Percentiles rank a stretch among this genome's conserved stretches.
Evolutionary conservation across 2,888 invertebrate genomes (phyloP).

Genomic region (Rhagium mordax): DNA sequence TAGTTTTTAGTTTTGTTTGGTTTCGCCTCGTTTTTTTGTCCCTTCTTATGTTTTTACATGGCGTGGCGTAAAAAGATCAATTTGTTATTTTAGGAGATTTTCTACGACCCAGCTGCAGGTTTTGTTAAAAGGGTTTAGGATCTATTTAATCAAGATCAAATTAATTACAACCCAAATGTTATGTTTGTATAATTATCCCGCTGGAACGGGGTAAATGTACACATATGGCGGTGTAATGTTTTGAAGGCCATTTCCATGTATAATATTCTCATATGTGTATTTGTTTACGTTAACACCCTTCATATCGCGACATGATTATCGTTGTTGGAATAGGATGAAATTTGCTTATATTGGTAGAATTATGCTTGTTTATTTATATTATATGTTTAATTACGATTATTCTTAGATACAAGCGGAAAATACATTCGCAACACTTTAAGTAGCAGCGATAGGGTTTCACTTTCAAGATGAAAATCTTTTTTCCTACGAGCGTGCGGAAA

Average conservation of each 20-base stretch:
- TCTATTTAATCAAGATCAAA: constrained; percentile 31
- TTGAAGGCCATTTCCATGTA: background rate
- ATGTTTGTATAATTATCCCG: constrained; percentile 16
- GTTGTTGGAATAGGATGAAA: background rate
- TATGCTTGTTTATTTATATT: too few species aligned
- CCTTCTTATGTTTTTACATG: constrained; percentile 22
- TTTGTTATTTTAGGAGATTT: constrained; percentile 26
- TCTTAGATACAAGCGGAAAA: too few species aligned
- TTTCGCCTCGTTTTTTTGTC: constrained; percentile 22
- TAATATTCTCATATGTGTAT: background rate
- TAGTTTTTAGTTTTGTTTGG: constrained; percentile 35
- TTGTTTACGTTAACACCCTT: background rate
- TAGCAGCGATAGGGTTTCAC: too few species aligned
- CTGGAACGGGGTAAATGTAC: background rate
- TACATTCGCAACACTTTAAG: too few species aligned
- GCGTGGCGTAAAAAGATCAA: constrained; percentile 15
- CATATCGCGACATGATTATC: background rate
- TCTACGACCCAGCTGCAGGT: constrained; percentile 6
- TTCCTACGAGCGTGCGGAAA: too few species aligned
- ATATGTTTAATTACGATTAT: too few species aligned
- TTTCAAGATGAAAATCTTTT: too few species aligned
- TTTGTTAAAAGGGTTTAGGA: constrained; percentile 28
- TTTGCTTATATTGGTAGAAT: background rate
- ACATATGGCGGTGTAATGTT: background rate
- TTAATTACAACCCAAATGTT: constrained; percentile 24